A percentile compares a stretch with the other conserved stretches of the same genome.
Evolutionary conservation across 2,888 invertebrate genomes (phyloP).

Genomic region (Eristalinus aeneus): DNA sequence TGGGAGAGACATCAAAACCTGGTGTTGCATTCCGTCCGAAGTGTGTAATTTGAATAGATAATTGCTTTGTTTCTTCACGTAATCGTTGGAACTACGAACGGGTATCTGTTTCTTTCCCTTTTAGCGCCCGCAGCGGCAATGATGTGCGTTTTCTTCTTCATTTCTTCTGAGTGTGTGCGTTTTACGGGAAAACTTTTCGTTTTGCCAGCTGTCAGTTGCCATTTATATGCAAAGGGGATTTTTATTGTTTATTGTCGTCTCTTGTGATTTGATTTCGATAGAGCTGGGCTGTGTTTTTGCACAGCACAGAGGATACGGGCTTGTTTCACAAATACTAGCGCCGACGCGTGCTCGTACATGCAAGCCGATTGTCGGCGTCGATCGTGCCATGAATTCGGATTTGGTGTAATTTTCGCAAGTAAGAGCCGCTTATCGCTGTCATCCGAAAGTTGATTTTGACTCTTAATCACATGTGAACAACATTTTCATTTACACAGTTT

Average conservation of each 20-base stretch:
- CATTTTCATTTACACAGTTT: not conserved
- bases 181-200: constrained; percentile 14
- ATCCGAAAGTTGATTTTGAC: constrained; percentile 18
- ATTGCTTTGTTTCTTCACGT: constrained; percentile 4
- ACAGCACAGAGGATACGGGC: not conserved
- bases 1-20: constrained; percentile 17
- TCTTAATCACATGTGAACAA: not conserved
- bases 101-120: not conserved
- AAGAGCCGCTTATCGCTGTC: not conserved
- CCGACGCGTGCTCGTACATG: not conserved
- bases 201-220: constrained; percentile 2
- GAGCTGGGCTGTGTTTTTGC: not conserved
- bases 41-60: constrained; percentile 34
- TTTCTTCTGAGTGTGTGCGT: not conserved
- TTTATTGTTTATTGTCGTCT: constrained; percentile 19
- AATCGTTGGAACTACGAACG: not conserved
- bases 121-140: not conserved
- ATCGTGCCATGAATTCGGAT: constrained; percentile 27
- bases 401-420: not conserved
- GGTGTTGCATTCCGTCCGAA: constrained; percentile 38
- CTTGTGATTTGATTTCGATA: constrained; percentile 17
- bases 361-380: not conserved
- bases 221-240: constrained; percentile 37
- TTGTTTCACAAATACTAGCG: constrained; percentile 14
- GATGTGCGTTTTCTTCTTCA: not conserved